phyloP scores from a whole-genome alignment of 2,113 vertebrate species.

The Anolis sagrei region DNA sequence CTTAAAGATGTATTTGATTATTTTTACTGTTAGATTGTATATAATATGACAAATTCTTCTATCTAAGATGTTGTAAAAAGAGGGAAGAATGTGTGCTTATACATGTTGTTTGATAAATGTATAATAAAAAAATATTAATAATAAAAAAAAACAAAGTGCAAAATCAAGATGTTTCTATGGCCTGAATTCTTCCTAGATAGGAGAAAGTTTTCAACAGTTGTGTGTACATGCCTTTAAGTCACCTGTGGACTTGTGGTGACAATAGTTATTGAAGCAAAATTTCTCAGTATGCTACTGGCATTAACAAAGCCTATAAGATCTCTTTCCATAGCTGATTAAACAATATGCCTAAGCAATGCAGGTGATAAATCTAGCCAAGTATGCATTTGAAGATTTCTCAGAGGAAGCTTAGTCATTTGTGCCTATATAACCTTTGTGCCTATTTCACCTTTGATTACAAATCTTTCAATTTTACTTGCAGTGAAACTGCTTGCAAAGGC shows the following conservation, averaged over 20 bases:
- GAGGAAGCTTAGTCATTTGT: neutral
- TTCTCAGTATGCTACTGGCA: neutral
- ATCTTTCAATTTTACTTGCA: neutral
- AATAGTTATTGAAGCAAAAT: neutral
- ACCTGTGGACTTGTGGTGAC: no score
- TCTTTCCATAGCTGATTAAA: conserved; percentile 43
- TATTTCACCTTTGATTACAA: conserved; percentile 13
- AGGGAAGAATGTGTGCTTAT: no score
- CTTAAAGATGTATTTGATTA: no score
- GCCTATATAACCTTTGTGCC: conserved; percentile 17
- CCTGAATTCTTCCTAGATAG: neutral
- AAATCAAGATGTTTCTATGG: neutral
- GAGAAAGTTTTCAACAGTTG: no score
- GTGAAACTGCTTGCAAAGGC: conserved; percentile 12
- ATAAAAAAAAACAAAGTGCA: no score
- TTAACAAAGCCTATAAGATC: conserved; percentile 33
- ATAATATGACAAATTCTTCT: no score
- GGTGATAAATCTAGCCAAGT: conserved; percentile 14
- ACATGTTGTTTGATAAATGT: no score
- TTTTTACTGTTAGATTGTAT: no score
- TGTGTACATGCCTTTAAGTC: no score
- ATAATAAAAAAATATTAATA: no score
- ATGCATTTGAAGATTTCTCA: neutral
- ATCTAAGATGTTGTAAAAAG: no score
- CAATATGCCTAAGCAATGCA: conserved; percentile 19